Evolutionary conservation across 2,888 invertebrate genomes (phyloP), one percentile per base, ranked within the genome.

Genomic region (Omphaloscelis lunosa): DNA sequence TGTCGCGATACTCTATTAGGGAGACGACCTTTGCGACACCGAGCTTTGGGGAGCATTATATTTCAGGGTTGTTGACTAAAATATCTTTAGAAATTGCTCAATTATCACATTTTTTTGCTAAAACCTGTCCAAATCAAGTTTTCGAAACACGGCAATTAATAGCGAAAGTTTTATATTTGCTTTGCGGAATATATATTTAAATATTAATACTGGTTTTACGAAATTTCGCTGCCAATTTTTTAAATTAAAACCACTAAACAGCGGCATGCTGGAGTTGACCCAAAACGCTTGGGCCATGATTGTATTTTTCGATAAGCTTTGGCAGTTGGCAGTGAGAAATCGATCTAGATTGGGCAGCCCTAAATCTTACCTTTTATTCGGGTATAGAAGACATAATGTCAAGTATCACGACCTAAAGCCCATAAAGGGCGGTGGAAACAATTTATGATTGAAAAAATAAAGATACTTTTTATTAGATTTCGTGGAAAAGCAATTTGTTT

Each of bases 361-460:
- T 87, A 77, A 71, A 71, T 72, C 63, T 77, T 84, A 61, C 82
- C 82, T 80, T 82, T 82, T 82, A 75, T 86, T 86, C 85, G 84
- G 86, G 86, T 89, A 89, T 89, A 86, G 77, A 80, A 86, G 86
- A 84, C 88, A 89, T 89, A 93, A 93, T 92, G 93, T 90, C 92
- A 91, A 85, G 89, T 88, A 90, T 89, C 87, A 78, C 81, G 82
- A 86, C 82, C 87, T 73, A 48, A 83, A 80, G 71, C 72, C 74
- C 66, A 75, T 85, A 79, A 84, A 72, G 81, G 80, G 79, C 72
- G 75, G 62, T 66, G 58, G 67, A 79, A 74, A 79, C 69, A 77
- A 86, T 89, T 89, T 82, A 79, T 75, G 73, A 84, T 75, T 75
- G 86, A 86, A 79, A 78, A 84, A 86, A 72, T 70, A 73, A 72